phyloP scores from a whole-genome alignment of 1,140 invertebrate genomes.

The Diabrotica undecimpunctata region DNA sequence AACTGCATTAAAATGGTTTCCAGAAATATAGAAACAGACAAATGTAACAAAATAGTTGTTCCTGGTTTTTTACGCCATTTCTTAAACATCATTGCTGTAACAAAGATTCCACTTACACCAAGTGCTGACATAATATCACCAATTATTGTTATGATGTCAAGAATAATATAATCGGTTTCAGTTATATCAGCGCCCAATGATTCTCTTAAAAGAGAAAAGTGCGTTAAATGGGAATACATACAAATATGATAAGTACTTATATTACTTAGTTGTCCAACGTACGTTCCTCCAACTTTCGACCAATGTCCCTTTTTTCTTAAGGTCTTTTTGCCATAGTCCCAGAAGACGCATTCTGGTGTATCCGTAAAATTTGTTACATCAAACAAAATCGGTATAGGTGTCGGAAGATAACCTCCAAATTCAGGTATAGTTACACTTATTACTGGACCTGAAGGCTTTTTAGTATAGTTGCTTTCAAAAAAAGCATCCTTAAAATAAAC shows the following conservation, averaged over 20 bases:
- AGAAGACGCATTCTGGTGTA: constrained; percentile 52
- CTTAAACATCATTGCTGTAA: constrained; percentile 55
- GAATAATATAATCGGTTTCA: constrained; percentile 30
- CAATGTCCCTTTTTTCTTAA: constrained; percentile 44
- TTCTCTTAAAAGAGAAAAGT: constrained; percentile 56
- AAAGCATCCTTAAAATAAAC: constrained; percentile 55
- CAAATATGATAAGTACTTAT: constrained; percentile 50
- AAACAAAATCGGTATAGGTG: constrained; percentile 51
- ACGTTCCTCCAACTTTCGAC: constrained; percentile 40
- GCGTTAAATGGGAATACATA: constrained; percentile 57
- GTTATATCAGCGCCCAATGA: constrained; percentile 11
- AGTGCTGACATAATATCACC: constrained; percentile 58
- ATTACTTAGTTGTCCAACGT: constrained; percentile 29
- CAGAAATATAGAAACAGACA: constrained; percentile 55
- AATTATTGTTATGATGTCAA: constrained; percentile 58
- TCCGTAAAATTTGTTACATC: constrained; percentile 39
- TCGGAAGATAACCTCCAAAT: constrained; percentile 49
- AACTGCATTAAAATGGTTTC: constrained; percentile 56
- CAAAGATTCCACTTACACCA: constrained; percentile 55
- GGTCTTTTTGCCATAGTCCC: constrained; percentile 50
- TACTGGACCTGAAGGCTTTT: constrained; percentile 45
- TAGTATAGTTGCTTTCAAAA: constrained; percentile 49
- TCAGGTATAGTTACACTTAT: constrained; percentile 56
- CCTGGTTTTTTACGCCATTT: constrained; percentile 58
- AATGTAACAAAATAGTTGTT: constrained; percentile 58